These are phyloP conservation scores for Falco punctatus DNA, from an alignment of 2,113 vertebrate genomes.

Conservation along the genomic window DNA sequence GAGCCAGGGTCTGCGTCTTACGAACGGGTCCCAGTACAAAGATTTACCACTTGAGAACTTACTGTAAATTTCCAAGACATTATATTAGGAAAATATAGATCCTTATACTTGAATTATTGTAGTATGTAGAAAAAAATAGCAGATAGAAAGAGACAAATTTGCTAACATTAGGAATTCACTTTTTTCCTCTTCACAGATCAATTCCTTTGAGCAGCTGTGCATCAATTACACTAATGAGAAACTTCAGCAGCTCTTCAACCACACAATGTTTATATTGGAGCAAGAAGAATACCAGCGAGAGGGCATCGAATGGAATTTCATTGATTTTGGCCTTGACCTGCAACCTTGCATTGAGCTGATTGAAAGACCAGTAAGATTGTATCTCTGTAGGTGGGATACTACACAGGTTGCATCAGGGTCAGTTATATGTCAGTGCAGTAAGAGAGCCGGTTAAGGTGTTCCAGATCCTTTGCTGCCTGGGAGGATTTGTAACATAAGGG, in stretches of 20 bases:
- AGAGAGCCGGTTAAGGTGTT: neutral
- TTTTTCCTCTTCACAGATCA: slow-evolving; percentile 77
- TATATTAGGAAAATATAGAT: neutral
- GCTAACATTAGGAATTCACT: neutral
- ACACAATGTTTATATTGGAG: slow-evolving; percentile 97
- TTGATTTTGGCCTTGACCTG: slow-evolving; percentile 95
- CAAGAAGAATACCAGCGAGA: slow-evolving; percentile 97
- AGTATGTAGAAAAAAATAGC: neutral
- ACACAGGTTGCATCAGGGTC: neutral
- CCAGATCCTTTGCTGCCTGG: neutral
- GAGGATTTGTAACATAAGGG: neutral
- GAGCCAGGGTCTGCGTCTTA: neutral
- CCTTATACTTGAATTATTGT: neutral
- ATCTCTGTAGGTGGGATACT: neutral
- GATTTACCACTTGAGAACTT: neutral
- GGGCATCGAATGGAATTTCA: slow-evolving; percentile 97
- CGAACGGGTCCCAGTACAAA: neutral
- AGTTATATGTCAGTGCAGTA: neutral
- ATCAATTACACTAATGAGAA: slow-evolving; percentile 99
- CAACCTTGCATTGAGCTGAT: slow-evolving; percentile 97
- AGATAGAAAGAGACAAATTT: too few species aligned
- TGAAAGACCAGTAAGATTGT: slow-evolving; percentile 84
- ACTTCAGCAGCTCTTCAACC: slow-evolving; percentile 98
- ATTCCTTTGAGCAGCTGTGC: slow-evolving; percentile 97
- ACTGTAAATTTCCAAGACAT: neutral